These are phyloP conservation scores for Edolisoma coerulescens DNA, from an alignment of 2,113 vertebrate species.

Conservation along the genomic window DNA sequence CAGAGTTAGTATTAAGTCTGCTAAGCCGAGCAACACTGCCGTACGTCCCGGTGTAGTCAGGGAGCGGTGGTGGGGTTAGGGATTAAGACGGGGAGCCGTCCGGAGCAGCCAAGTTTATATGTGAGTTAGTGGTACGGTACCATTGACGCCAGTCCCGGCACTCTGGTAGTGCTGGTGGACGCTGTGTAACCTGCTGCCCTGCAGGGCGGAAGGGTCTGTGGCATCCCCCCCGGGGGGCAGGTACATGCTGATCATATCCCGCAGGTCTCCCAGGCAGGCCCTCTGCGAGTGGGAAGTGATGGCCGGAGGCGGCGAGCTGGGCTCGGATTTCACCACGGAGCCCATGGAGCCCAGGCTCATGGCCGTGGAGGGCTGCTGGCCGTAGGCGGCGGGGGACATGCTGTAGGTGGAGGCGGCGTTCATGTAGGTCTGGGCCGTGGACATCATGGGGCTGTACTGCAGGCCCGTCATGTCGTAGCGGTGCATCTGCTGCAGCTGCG, in stretches of 20 bases:
- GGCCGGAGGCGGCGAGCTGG: constrained; percentile 93
- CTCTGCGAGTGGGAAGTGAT: constrained; percentile 94
- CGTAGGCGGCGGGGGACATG: constrained; percentile 83
- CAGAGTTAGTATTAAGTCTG: constrained; percentile 45
- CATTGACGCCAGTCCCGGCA: constrained; percentile 90
- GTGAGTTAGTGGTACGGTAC: constrained; percentile 95
- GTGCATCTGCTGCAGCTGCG: constrained; percentile 94
- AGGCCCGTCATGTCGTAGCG: constrained; percentile 95
- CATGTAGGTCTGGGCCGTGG: constrained; percentile 92
- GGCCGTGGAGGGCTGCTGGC: constrained; percentile 85
- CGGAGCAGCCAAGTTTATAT: constrained; percentile 76
- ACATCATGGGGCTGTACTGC: constrained; percentile 98
- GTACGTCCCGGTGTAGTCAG: constrained; percentile 47
- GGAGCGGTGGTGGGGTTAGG: neutral
- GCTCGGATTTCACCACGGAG: constrained; percentile 93
- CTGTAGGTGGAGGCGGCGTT: constrained; percentile 85
- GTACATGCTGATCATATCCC: constrained; percentile 99
- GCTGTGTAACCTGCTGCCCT: constrained; percentile 90
- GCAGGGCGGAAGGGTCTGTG: constrained; percentile 86
- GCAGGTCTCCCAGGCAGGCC: constrained; percentile 94
- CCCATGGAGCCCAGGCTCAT: constrained; percentile 91
- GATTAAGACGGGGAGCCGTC: neutral
- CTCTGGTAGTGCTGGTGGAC: constrained; percentile 97
- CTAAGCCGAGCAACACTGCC: constrained; percentile 43
- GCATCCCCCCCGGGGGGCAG: constrained; percentile 94